Conservation (phyloP, 2,888 invertebrate species). For the Luperina nickerlii region DNA sequence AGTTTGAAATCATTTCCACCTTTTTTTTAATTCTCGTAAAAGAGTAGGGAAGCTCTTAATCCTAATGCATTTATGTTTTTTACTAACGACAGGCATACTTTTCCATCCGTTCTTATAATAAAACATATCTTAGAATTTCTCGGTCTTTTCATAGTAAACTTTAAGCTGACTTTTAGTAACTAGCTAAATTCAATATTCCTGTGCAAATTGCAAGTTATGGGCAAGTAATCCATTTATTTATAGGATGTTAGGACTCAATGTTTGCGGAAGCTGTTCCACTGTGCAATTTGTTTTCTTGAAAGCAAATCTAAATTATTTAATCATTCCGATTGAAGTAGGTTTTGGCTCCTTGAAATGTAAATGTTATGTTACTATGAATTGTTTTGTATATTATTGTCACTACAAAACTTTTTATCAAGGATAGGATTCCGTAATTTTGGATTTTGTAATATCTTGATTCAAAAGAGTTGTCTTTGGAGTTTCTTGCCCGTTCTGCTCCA, state of each 20-base stretch:
- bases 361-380: background rate
- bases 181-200: slow-evolving; percentile 22
- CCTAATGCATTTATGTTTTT: background rate
- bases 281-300: slow-evolving; percentile 6
- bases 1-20: too few relatives aligned
- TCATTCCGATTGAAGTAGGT: background rate
- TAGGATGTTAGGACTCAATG: slow-evolving; percentile 8
- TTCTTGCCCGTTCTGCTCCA: background rate
- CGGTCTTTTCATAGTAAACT: slow-evolving; percentile 35
- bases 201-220: slow-evolving; percentile 42
- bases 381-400: background rate
- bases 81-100: background rate
- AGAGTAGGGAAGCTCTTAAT: background rate
- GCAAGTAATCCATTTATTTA: slow-evolving; percentile 32
- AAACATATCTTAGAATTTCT: slow-evolving; percentile 19
- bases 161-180: slow-evolving; percentile 28
- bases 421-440: background rate
- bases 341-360: background rate
- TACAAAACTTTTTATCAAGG: background rate
- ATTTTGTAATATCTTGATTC: background rate
- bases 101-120: background rate
- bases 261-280: slow-evolving; percentile 11
- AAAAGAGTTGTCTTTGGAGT: background rate
- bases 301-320: background rate
- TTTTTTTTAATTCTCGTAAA: background rate